Conservation (phyloP, 1,140 invertebrate genomes). For the Macrosteles quadrilineatus region DNA sequence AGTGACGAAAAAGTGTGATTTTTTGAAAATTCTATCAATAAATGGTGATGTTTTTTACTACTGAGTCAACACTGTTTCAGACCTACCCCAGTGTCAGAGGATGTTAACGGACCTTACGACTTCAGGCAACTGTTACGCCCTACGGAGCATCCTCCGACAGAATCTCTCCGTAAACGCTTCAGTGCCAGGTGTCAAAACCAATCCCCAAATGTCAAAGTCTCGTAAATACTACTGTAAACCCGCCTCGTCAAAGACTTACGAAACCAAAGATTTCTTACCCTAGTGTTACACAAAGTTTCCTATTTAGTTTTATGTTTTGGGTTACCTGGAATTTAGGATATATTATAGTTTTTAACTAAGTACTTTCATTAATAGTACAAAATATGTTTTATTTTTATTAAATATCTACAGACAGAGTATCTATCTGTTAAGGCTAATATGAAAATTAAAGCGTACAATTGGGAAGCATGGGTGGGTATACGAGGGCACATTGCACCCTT, state of each 20-base stretch:
- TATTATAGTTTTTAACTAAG: too few relatives aligned
- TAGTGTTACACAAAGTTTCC: constrained; percentile 15
- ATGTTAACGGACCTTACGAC: constrained; percentile 62
- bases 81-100: constrained; percentile 45
- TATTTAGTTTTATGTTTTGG: constrained; percentile 2
- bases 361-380: too few relatives aligned
- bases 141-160: constrained; percentile 66
- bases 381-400: too few relatives aligned
- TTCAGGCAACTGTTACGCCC: constrained; percentile 68
- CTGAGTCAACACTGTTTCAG: constrained; percentile 44
- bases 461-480: too few relatives aligned
- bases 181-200: constrained; percentile 27
- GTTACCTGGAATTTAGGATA: constrained; percentile 1
- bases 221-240: constrained; percentile 10
- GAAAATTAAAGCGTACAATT: too few relatives aligned
- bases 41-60: too few relatives aligned
- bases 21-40: too few relatives aligned
- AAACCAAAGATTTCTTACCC: constrained; percentile 26
- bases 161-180: constrained; percentile 64
- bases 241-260: constrained; percentile 8
- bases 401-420: too few relatives aligned
- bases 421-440: too few relatives aligned
- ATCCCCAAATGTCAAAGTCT: constrained; percentile 32
- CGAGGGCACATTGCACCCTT: too few relatives aligned
- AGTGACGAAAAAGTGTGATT: too few relatives aligned